A percentile compares a stretch with the other conserved stretches of the same genome.
Conservation (phyloP, 2,797 vertebrate genomes). For the Sebastes glaucus region DNA sequence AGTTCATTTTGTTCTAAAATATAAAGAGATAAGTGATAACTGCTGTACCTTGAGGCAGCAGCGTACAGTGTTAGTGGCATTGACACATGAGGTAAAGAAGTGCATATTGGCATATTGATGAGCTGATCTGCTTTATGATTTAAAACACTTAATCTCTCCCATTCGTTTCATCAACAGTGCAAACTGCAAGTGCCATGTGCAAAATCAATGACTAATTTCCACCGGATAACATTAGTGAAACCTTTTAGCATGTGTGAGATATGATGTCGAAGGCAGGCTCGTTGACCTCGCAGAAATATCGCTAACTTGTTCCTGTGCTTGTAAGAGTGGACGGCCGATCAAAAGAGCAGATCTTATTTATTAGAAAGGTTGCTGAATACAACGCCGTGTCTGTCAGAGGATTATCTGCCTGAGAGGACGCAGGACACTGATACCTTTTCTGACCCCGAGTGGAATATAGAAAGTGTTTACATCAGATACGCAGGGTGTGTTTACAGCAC, state of each 20-base stretch:
- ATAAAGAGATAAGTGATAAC: background rate
- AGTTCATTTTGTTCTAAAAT: background rate
- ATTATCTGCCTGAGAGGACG: background rate
- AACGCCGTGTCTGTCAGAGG: background rate
- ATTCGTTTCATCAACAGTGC: conserved; percentile 67
- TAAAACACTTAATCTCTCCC: conserved; percentile 71
- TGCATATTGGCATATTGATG: conserved; percentile 54
- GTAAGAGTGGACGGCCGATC: conserved; percentile 11
- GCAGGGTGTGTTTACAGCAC: conserved; percentile 23
- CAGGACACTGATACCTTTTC: background rate
- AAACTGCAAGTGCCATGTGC: conserved; percentile 54
- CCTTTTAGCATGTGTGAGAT: conserved; percentile 63
- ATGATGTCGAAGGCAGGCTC: conserved; percentile 31
- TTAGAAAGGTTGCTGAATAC: conserved; percentile 1
- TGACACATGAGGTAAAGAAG: conserved; percentile 16
- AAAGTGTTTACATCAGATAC: conserved; percentile 19
- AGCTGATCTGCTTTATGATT: conserved; percentile 74
- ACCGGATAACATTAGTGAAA: conserved; percentile 72
- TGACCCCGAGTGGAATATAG: background rate
- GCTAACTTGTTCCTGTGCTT: conserved; percentile 19
- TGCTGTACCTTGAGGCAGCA: background rate
- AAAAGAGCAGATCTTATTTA: conserved; percentile 25
- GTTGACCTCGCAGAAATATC: conserved; percentile 54
- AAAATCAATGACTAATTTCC: conserved; percentile 81
- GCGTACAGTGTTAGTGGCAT: background rate